These are phyloP conservation scores for Galbula dea DNA, from an alignment of 2,113 vertebrate genomes.

Conservation along the genomic window DNA sequence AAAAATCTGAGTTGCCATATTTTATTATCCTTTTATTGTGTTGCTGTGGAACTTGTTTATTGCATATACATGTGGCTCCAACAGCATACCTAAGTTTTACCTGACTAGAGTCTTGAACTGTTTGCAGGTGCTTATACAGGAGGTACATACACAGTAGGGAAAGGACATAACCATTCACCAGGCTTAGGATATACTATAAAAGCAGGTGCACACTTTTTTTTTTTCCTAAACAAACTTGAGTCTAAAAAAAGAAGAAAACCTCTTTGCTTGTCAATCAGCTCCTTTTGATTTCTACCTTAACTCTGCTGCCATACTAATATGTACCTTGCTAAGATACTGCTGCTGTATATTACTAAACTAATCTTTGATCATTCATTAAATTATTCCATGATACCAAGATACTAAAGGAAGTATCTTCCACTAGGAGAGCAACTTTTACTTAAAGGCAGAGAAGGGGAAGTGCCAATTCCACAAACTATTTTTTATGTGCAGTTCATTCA, in stretches of 20 bases:
- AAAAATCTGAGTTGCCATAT: slow-evolving; percentile 65
- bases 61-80: neutral
- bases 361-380: neutral
- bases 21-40: slow-evolving; percentile 17
- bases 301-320: neutral
- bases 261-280: neutral
- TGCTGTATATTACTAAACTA: neutral
- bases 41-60: neutral
- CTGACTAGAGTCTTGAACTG: neutral
- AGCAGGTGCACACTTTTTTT: neutral
- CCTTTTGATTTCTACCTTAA: neutral
- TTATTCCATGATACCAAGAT: neutral
- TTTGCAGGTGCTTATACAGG: neutral
- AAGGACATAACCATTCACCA: neutral
- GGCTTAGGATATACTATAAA: neutral
- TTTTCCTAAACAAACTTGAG: neutral
- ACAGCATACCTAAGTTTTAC: neutral
- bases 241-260: neutral
- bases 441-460: neutral
- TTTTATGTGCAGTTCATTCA: rapidly evolving
- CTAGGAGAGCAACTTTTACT: neutral
- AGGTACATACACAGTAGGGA: neutral
- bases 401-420: neutral
- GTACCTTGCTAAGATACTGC: neutral
- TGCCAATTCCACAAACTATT: neutral